Evolutionary conservation across 2,113 vertebrate species (phyloP), one percentile per base, ranked within the genome.

Genomic region (Malurus melanocephalus): DNA sequence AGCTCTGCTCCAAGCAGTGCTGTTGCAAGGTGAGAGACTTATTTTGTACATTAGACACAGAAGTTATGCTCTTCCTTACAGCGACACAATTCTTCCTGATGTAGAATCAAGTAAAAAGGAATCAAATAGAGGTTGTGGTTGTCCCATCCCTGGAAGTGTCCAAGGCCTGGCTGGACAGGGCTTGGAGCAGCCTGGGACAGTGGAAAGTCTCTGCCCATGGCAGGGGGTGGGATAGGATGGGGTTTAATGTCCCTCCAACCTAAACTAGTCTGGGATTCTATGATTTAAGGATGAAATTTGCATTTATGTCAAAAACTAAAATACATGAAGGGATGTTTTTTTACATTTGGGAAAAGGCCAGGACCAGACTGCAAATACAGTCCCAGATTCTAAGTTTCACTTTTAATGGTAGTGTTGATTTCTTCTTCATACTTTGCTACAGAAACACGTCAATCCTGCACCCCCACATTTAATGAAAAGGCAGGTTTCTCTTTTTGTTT

Each of bases 361-460:
- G 10, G 10, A 55, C 42, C 7, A 52, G 14, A 5, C 53, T 64
- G 33, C 43, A 51, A 74, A 45, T 11, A 45, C 6, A 55, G 30
- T 19, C 26, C 10, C 24, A 32, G 16, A 38, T 30, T 53, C 5
- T 1, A 53, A 49, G 9, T 43, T 64, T 68, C 7, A 35, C 27
- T 56, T 77, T 51, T 40, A 49, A 66, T 0, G 0, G 32, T 5
- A 16, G 2, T 2, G 2, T 16, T 57, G 8, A 60, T 35, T 83
- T 80, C 43, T 49, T 18, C 32, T 59, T 57, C 64, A 52, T 33
- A 13, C 17, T 21, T 62, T 69, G 20, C 64, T 38, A 5, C 1
- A 69, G 43, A 46, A n/a, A n/a, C 62, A 8, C 56, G 30, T 46
- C 52, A 90, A 3, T 46, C 48, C 56, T 27, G 21, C 35, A 40